Base-by-base conservation (phyloP, 2,888 invertebrate species). In the Agrochola macilenta region DNA sequence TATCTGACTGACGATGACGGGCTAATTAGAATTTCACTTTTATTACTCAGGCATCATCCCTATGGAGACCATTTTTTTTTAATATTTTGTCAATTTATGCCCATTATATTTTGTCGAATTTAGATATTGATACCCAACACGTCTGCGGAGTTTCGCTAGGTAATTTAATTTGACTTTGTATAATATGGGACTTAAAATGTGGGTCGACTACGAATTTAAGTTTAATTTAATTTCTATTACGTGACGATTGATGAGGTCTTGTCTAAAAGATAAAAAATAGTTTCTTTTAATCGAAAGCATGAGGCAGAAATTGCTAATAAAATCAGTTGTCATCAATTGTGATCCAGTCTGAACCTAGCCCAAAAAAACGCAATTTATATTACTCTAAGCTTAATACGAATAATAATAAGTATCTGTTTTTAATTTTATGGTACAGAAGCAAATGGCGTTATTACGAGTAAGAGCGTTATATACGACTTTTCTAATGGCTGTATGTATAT, bases 401-500 rank as follows among this genome's bases (percentile, higher is more conserved):
- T 82, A 81, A 76, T 79, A 78, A 81, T 84, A 84, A 83, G 87
- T 85, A 87, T 85, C 84, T 89, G 85, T 86, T 89, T 87, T 87
- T 83, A 86, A 92, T 94, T 93, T 93, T 93, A 93, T 93, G 90
- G 91, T 90, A 94, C 96, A 96, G 96, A 95, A 92, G 87, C 94
- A 87, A 96, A 96, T 91, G 96, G 96, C 90, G 96, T 94, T 89
- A 92, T 94, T 88, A 91, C 94, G 92, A 95, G 95, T 96, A 96
- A 96, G 95, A 94, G 93, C 91, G 93, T 94, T 93, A 92, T 95
- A 93, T 95, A 95, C 96, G 95, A 95, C 93, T 95, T 92, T 94
- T 92, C 91, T 94, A 96, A 96, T 93, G 94, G 95, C 92, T 96
- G 96, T 96, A 96, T 96, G 96, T 96, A 96, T 93, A 90, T 90